Base-by-base conservation (phyloP, 2,797 vertebrate species). In the Momotus momota region DNA sequence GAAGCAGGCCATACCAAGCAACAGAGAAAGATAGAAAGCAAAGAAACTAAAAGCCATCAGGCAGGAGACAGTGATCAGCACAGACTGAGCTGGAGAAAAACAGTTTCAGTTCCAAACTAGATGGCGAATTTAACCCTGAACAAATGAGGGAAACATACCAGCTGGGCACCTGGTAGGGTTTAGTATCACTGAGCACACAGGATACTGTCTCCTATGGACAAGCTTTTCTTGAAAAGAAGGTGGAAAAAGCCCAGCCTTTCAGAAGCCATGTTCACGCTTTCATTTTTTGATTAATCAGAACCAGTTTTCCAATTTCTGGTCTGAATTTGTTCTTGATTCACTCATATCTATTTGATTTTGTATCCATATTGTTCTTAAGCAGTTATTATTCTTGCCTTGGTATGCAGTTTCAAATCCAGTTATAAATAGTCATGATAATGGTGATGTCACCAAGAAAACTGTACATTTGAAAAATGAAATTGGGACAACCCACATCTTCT, bases 361-460 rank as follows among this genome's bases (percentile, higher is more conserved):
- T 43, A 25, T 14, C 45, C 41, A 14, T 46, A 15, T 25, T 72
- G 5, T 61, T 81, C 43, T 62, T 16, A 57, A 72, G 23, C 29
- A n/a, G 35, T 35, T 35, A 5, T 35, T 62, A 26, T 21, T 81
- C 29, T 66, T 81, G n/a, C 43, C 12, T 65, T 54, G 14, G 2
- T 48, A 13, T 58, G 43, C 15, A 16, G 14, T 69, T 73, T 91
- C n/a, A 66, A 69, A 62, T 23, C 4, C 11, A 35, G 55, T 84
- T 66, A 66, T 89, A 91, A 91, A 62, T 70, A 77, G 21, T 46
- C 51, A n/a, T 5, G 29, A 14, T 58, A 55, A 55, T 29, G 33
- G 20, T 93, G 78, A 84, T 84, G n/a, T 75, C 73, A 93, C 54
- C 41, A 78, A 61, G 70, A 88, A 94, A 78, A n/a, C 17, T 23